phyloP scores from a whole-genome alignment of 2,113 vertebrate genomes.

The Daboia siamensis region DNA sequence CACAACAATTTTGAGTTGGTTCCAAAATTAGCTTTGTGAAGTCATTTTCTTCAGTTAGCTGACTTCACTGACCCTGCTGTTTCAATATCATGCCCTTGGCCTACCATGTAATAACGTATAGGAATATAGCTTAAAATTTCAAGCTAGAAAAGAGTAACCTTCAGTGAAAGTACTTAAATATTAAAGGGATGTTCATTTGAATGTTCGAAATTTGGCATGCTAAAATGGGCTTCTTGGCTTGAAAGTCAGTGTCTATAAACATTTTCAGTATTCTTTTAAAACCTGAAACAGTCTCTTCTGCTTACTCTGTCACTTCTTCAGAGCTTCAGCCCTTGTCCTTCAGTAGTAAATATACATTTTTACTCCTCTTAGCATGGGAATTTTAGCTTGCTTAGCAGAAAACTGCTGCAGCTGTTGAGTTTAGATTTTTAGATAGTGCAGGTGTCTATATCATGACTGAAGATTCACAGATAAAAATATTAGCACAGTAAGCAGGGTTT shows the following conservation, averaged over 20 bases:
- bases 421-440: not conserved
- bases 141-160: not conserved
- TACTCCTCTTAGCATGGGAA: not conserved
- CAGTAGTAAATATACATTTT: not conserved
- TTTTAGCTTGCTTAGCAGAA: not conserved
- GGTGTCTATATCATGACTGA: not conserved
- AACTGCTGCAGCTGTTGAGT: not conserved
- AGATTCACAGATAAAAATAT: not conserved
- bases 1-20: not conserved
- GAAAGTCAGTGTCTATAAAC: not conserved
- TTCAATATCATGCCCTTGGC: not conserved
- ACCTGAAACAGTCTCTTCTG: not conserved
- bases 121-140: not conserved
- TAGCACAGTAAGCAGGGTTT: not conserved
- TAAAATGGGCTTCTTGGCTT: not conserved
- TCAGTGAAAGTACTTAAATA: not conserved
- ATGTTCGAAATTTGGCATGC: not conserved
- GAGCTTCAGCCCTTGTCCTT: constrained; percentile 5
- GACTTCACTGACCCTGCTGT: not conserved
- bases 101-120: not conserved
- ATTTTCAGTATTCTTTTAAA: not conserved
- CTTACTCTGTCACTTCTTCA: not conserved
- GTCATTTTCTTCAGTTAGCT: not conserved
- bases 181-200: not conserved
- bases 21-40: not conserved